phyloP scores from a whole-genome alignment of 2,113 vertebrate species.

The Strix aluco region DNA sequence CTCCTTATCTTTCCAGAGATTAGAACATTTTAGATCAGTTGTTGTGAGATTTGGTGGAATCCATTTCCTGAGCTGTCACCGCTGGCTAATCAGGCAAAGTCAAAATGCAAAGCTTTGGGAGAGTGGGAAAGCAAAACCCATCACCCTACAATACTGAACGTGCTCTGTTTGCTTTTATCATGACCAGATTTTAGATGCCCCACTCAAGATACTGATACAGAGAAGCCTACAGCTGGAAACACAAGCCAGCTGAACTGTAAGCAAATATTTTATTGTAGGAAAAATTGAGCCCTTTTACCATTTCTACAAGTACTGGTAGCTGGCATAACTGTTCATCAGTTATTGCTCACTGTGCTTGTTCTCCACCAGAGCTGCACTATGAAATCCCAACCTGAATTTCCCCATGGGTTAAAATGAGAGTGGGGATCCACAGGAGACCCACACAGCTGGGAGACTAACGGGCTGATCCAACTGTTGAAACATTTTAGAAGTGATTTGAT shows the following conservation, averaged over 20 bases:
- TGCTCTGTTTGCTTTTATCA: not conserved
- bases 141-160: rapidly evolving
- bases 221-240: not conserved
- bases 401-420: not conserved
- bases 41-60: conserved; percentile 61
- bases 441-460: rapidly evolving
- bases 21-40: conserved; percentile 55
- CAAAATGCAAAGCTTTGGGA: not conserved
- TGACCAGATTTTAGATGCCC: not conserved
- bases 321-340: not conserved
- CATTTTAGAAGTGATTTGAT: no score
- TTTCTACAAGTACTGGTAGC: no score
- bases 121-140: not conserved
- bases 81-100: not conserved
- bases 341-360: not conserved
- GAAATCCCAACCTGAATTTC: not conserved
- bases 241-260: not conserved
- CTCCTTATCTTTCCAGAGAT: conserved; percentile 74
- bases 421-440: not conserved
- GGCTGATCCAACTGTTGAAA: not conserved
- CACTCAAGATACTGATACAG: not conserved
- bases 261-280: not conserved
- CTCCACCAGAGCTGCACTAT: not conserved
- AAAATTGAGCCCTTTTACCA: not conserved
- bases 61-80: conserved; percentile 68